Evolutionary conservation across 1,140 invertebrate genomes (phyloP).

Genomic region (Acromyrmex echinatior): DNA sequence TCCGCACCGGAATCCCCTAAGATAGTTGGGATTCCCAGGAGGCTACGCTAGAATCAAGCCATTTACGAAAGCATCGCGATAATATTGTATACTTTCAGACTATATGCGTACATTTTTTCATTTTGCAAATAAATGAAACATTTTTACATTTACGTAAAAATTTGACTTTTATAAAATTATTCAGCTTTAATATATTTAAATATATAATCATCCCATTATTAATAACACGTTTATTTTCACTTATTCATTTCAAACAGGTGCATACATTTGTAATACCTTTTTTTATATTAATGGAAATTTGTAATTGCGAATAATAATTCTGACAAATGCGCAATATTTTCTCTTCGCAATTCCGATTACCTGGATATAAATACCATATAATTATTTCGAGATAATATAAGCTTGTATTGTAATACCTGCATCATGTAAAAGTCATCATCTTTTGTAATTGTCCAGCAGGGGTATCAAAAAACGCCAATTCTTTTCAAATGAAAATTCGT

Average conservation of each 20-base stretch:
- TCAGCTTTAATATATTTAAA: background rate
- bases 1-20: constrained; percentile 26
- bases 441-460: constrained; percentile 11
- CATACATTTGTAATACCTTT: background rate
- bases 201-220: constrained; percentile 7
- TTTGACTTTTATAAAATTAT: background rate
- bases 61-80: constrained; percentile 26
- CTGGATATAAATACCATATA: background rate
- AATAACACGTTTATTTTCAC: background rate
- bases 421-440: background rate
- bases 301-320: constrained; percentile 21
- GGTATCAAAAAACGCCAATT: constrained; percentile 45
- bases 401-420: background rate
- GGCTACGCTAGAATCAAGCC: constrained; percentile 20
- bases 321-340: background rate
- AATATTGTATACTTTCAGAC: constrained; percentile 6
- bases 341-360: constrained; percentile 1
- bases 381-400: constrained; percentile 26
- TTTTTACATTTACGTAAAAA: background rate
- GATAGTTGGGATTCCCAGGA: constrained; percentile 63
- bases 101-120: background rate
- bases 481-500: constrained; percentile 52
- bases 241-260: background rate
- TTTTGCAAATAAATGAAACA: background rate
- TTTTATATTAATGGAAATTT: background rate